phyloP scores from a whole-genome alignment of 2,797 vertebrate genomes.

The Decapterus maruadsi region DNA sequence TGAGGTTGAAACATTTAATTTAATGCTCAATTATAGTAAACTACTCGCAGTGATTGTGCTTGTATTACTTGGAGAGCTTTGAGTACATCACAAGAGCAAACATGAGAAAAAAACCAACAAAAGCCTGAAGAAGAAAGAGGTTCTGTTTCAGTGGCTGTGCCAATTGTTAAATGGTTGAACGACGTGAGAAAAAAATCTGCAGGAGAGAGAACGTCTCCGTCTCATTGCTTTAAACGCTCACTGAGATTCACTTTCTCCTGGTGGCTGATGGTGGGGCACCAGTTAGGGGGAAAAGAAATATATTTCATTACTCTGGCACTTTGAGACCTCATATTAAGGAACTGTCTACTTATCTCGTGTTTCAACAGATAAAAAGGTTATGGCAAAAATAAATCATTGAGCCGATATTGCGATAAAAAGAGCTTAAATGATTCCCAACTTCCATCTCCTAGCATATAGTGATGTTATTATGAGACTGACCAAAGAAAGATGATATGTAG shows the following conservation, averaged over 20 bases:
- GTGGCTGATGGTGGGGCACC: constrained; percentile 31
- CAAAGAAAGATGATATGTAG: constrained; percentile 23
- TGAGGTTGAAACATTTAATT: constrained; percentile 51
- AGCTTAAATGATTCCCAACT: constrained; percentile 30
- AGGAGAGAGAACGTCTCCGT: constrained; percentile 11
- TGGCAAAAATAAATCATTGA: constrained; percentile 42
- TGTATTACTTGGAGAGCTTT: constrained; percentile 18
- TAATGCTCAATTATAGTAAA: constrained; percentile 51
- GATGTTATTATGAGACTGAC: constrained; percentile 35
- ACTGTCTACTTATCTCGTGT: constrained; percentile 53
- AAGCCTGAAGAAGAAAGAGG: neutral
- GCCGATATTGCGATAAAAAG: constrained; percentile 41
- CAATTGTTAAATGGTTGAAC: constrained; percentile 22
- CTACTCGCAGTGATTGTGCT: neutral
- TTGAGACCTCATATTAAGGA: constrained; percentile 51
- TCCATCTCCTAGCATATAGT: constrained; percentile 10
- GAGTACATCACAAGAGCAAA: constrained; percentile 48
- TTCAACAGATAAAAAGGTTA: constrained; percentile 60
- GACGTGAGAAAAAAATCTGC: constrained; percentile 14
- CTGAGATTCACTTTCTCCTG: constrained; percentile 50
- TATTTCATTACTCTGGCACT: constrained; percentile 57
- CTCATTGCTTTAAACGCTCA: constrained; percentile 26
- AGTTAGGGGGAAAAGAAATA: constrained; percentile 16
- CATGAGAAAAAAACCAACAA: constrained; percentile 21
- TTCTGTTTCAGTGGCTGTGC: constrained; percentile 21